Conservation (phyloP, 2,797 vertebrate species). For the Parotocinclus haroldoi region DNA sequence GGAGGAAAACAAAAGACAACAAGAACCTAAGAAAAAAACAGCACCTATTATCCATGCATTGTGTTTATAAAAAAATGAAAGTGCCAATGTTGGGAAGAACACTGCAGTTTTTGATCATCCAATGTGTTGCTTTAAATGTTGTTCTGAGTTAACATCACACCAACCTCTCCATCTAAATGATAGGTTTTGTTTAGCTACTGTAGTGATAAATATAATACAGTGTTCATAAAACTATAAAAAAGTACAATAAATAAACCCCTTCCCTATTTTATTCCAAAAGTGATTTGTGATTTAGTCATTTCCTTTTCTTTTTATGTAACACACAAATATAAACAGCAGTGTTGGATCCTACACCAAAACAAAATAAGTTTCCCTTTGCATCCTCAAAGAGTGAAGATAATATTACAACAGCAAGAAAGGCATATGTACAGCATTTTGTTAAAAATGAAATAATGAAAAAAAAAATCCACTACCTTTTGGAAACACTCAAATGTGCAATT, state of each 20-base stretch:
- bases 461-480: conserved; percentile 86
- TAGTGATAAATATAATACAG: conserved; percentile 85
- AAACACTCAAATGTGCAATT: conserved; percentile 84
- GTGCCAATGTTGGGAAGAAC: conserved; percentile 79
- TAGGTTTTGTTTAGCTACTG: conserved; percentile 81
- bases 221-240: conserved; percentile 68
- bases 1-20: conserved; percentile 49
- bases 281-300: conserved; percentile 42
- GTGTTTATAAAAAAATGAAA: conserved; percentile 63
- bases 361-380: conserved; percentile 73
- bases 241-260: conserved; percentile 52
- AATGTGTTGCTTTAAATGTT: conserved; percentile 81
- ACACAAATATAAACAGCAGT: conserved; percentile 74
- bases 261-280: conserved; percentile 39
- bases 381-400: conserved; percentile 79
- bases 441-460: conserved; percentile 59
- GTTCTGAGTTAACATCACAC: conserved; percentile 80
- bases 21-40: conserved; percentile 71
- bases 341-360: conserved; percentile 76
- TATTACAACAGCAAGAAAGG: conserved; percentile 80
- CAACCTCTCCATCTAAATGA: conserved; percentile 71
- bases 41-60: conserved; percentile 82
- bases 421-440: conserved; percentile 96
- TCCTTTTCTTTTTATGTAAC: conserved; percentile 60
- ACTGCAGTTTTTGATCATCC: conserved; percentile 82